Evolutionary conservation across 2,888 invertebrate species (phyloP).

Genomic region (Oscheius myriophilus): DNA sequence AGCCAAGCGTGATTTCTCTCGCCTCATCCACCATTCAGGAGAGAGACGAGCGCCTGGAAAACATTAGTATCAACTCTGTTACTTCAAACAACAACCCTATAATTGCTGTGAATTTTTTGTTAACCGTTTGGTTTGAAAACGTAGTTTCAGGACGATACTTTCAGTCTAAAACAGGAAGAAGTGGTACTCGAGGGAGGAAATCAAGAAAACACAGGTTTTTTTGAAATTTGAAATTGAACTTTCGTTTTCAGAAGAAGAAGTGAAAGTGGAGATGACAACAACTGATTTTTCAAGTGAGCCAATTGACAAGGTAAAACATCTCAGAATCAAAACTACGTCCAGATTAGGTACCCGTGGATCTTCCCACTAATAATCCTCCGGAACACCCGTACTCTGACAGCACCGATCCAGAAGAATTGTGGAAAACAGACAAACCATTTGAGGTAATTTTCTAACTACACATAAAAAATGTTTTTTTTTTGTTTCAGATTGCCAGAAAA

Average conservation of each 20-base stretch:
- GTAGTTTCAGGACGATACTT: too few relatives aligned
- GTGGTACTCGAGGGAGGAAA: not conserved
- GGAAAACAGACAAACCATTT: constrained; percentile 15
- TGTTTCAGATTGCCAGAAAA: constrained; percentile 8
- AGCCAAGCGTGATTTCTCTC: constrained; percentile 13
- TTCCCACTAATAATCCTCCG: not conserved
- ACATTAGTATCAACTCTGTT: constrained; percentile 9
- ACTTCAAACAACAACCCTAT: constrained; percentile 6
- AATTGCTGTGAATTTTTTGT: not conserved
- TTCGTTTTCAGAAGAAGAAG: not conserved
- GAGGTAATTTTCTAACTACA: not conserved
- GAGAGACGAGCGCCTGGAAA: constrained; percentile 12
- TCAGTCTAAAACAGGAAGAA: not conserved
- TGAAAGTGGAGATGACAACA: constrained; percentile 10
- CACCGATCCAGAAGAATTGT: constrained; percentile 22
- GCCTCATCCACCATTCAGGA: constrained; percentile 14
- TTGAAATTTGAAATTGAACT: not conserved
- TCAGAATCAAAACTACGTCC: too few relatives aligned
- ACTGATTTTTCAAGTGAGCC: constrained; percentile 13
- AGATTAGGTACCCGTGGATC: not conserved
- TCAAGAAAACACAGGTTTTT: not conserved
- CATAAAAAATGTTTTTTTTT: not conserved
- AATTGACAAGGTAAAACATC: not conserved
- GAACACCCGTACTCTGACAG: constrained; percentile 1
- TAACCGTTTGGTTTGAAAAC: not conserved